These are phyloP conservation scores for Lethocerus indicus DNA, from an alignment of 1,140 invertebrate species.

Conservation along the genomic window DNA sequence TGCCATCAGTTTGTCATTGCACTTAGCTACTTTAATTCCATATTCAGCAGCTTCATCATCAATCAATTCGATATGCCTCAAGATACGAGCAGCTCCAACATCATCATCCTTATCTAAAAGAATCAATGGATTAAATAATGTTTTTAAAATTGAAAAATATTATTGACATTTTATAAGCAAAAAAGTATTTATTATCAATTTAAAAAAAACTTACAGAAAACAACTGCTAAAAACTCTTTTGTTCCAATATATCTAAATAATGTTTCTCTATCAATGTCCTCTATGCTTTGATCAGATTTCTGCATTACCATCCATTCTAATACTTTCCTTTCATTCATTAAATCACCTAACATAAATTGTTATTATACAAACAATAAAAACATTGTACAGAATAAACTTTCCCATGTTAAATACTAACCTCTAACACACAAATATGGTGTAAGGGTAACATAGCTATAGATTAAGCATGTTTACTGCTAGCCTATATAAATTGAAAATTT, in stretches of 20 bases:
- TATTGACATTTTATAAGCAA: neutral
- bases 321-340: constrained; percentile 68
- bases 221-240: constrained; percentile 79
- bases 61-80: constrained; percentile 74
- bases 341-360: constrained; percentile 53
- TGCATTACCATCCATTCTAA: constrained; percentile 82
- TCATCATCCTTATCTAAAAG: constrained; percentile 68
- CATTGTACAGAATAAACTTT: too few relatives aligned
- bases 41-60: constrained; percentile 84
- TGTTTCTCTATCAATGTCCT: constrained; percentile 72
- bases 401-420: too few relatives aligned
- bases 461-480: too few relatives aligned
- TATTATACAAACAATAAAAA: too few relatives aligned
- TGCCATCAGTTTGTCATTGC: constrained; percentile 76
- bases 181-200: neutral
- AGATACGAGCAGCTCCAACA: constrained; percentile 52
- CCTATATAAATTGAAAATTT: too few relatives aligned
- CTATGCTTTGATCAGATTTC: constrained; percentile 84
- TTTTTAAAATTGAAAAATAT: neutral
- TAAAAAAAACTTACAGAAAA: constrained; percentile 65
- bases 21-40: constrained; percentile 82
- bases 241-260: constrained; percentile 75
- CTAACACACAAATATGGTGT: too few relatives aligned
- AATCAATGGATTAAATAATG: neutral
- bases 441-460: too few relatives aligned